Conservation (phyloP, 2,113 vertebrate genomes). For the Entelurus aequoreus region DNA sequence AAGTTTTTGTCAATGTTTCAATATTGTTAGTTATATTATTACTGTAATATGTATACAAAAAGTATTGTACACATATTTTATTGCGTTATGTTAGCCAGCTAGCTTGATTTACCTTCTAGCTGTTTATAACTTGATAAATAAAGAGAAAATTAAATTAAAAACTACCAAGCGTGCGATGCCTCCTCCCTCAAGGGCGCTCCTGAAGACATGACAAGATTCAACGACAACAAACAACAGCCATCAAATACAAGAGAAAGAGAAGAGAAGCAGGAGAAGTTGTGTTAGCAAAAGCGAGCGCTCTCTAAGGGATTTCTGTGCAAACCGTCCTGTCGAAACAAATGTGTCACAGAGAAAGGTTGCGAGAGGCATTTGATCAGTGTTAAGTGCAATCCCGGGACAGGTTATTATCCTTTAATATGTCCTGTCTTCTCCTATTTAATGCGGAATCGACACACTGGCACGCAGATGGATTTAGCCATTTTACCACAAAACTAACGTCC, state of each 20-base stretch:
- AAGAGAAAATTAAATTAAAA: not conserved
- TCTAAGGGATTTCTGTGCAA: conserved; percentile 4
- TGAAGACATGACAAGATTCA: conserved; percentile 2
- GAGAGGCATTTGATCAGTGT: conserved; percentile 30
- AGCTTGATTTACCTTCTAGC: conserved; percentile 7
- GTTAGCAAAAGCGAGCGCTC: not conserved
- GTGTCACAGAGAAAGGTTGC: conserved; percentile 5
- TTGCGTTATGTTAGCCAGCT: conserved; percentile 13
- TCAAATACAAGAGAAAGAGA: not conserved
- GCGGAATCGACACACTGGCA: conserved; percentile 1
- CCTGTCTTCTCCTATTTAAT: conserved; percentile 29
- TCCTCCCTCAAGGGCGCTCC: not conserved
- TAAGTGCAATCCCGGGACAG: conserved; percentile 25
- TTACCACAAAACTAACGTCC: not conserved
- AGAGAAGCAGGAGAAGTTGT: not conserved
- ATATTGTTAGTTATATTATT: no score
- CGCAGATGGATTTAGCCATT: conserved; percentile 8
- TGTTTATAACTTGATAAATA: conserved; percentile 14
- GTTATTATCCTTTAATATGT: conserved; percentile 38
- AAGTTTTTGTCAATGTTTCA: no score
- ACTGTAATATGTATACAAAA: not conserved
- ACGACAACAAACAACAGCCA: conserved; percentile 2
- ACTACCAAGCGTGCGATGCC: not conserved
- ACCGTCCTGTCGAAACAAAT: conserved; percentile 16
- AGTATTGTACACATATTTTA: conserved; percentile 32